Conservation (phyloP, 2,797 vertebrate species). For the Onychomys leucogaster region DNA sequence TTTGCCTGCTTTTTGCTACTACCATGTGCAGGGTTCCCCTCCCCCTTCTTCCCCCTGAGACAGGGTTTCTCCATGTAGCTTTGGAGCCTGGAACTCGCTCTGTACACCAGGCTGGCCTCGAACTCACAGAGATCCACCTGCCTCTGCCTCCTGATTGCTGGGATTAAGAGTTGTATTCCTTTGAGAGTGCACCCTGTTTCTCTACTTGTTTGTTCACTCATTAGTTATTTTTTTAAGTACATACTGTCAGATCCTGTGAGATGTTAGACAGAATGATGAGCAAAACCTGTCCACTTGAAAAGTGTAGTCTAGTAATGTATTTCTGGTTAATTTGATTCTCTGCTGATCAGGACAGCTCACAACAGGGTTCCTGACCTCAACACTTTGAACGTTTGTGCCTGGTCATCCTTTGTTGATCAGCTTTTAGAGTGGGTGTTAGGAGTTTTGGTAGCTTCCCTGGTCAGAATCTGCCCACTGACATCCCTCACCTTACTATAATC, state of each 20-base stretch:
- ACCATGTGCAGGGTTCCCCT: too few species aligned
- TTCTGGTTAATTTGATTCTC: conserved; percentile 1
- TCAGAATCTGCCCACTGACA: not conserved
- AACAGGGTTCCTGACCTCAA: conserved; percentile 6
- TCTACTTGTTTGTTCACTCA: conserved; percentile 19
- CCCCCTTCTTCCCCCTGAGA: too few species aligned
- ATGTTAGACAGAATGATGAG: conserved; percentile 27
- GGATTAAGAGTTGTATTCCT: not conserved
- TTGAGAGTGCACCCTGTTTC: conserved; percentile 41
- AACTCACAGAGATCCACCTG: too few species aligned
- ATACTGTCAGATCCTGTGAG: conserved; percentile 9
- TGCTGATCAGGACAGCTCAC: not conserved
- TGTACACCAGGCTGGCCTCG: too few species aligned
- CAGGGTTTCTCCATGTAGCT: too few species aligned
- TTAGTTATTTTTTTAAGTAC: not conserved
- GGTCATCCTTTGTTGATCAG: conserved; percentile 24
- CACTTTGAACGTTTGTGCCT: conserved; percentile 3
- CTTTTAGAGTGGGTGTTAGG: not conserved
- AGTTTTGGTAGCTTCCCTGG: conserved; percentile 10
- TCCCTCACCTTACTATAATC: not conserved
- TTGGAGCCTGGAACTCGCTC: too few species aligned
- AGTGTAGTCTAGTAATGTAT: not conserved
- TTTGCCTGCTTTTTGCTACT: conserved; percentile 29
- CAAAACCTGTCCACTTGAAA: not conserved
- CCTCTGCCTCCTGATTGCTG: too few species aligned